A percentile compares a stretch with the other conserved stretches of the same genome.
phyloP scores from a whole-genome alignment of 1,140 invertebrate genomes.

The Brachionus asplanchnoidis region DNA sequence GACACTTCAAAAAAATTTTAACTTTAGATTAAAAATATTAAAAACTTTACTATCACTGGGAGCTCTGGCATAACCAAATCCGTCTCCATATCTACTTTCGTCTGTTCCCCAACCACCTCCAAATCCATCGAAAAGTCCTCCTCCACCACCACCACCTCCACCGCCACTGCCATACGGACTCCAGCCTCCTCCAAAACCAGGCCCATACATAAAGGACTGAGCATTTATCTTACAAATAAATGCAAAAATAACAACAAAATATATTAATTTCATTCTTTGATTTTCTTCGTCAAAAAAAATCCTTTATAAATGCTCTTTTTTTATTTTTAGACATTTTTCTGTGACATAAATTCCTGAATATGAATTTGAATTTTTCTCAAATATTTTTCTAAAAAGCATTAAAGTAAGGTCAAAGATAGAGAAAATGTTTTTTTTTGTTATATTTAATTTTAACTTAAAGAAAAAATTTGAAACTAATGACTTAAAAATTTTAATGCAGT shows the following conservation, averaged over 20 bases:
- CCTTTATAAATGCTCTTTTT: background rate
- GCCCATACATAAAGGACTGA: background rate
- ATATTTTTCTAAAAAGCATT: background rate
- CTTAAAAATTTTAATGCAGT: too few relatives aligned
- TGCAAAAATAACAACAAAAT: background rate
- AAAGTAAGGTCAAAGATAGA: background rate
- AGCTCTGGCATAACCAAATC: background rate
- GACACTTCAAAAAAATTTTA: background rate
- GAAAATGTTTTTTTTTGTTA: too few relatives aligned
- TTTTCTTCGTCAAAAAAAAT: background rate
- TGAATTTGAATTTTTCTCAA: background rate
- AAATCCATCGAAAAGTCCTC: background rate
- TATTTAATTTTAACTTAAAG: too few relatives aligned
- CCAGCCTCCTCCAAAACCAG: background rate
- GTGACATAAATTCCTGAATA: background rate
- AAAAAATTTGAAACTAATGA: too few relatives aligned
- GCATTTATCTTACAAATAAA: background rate
- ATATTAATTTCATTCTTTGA: background rate
- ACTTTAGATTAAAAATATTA: background rate
- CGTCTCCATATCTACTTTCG: background rate
- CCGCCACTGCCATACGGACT: background rate
- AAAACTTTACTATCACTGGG: background rate
- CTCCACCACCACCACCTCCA: background rate
- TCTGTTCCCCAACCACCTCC: background rate
- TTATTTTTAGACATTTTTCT: background rate